Percentiles rank a stretch among this genome's conserved stretches.
These are phyloP conservation scores for Polia nebulosa DNA, from an alignment of 2,888 invertebrate species.

Conservation along the genomic window DNA sequence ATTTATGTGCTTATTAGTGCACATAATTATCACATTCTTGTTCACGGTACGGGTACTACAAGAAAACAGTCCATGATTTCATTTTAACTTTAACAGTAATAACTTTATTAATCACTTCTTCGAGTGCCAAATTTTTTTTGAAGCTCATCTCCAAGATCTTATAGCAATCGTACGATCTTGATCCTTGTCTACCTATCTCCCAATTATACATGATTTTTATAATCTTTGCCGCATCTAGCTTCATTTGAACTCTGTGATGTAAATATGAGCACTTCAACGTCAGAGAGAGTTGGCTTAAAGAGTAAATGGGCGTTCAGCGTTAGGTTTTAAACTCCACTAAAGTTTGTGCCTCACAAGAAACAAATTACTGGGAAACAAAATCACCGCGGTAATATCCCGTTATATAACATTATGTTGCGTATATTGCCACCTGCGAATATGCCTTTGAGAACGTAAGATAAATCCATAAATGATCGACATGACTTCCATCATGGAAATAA, in stretches of 20 bases:
- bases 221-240: slow-evolving; percentile 31
- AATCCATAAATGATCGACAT: slow-evolving; percentile 30
- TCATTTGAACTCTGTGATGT: slow-evolving; percentile 74
- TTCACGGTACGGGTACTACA: too few species aligned
- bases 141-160: too few species aligned
- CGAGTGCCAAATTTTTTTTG: too few species aligned
- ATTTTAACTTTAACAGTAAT: too few species aligned
- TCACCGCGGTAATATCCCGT: slow-evolving; percentile 71
- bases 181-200: too few species aligned
- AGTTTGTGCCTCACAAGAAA: slow-evolving; percentile 83
- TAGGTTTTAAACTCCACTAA: slow-evolving; percentile 84
- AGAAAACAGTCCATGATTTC: too few species aligned
- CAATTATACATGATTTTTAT: too few species aligned
- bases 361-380: slow-evolving; percentile 86
- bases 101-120: too few species aligned
- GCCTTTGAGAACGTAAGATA: slow-evolving; percentile 17
- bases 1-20: too few species aligned
- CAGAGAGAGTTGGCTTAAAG: slow-evolving; percentile 82
- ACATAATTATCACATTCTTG: too few species aligned
- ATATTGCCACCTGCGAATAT: slow-evolving; percentile 54
- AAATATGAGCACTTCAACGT: slow-evolving; percentile 78
- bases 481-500: not conserved
- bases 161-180: too few species aligned
- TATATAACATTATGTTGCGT: slow-evolving; percentile 46
- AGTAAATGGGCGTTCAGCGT: slow-evolving; percentile 85